A percentile compares a stretch with the other conserved stretches of the same genome.
These are phyloP conservation scores for Glossophaga mutica DNA, from an alignment of 2,797 vertebrate genomes.

Conservation along the genomic window DNA sequence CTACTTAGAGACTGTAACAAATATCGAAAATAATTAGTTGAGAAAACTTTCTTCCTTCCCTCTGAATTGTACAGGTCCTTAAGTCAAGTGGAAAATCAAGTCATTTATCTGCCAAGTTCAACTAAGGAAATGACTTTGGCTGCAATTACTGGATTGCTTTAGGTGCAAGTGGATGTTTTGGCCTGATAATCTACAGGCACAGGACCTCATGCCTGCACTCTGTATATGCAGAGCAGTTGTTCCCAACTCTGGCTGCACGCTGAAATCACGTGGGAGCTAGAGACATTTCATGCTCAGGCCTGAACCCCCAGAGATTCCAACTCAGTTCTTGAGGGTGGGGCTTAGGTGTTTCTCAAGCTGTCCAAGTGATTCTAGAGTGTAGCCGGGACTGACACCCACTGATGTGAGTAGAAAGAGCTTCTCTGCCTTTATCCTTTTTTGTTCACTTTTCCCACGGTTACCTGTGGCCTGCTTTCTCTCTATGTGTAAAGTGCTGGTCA, in stretches of 20 bases:
- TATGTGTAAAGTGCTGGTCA: background rate
- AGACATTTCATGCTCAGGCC: background rate
- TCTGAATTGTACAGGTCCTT: conserved; percentile 44
- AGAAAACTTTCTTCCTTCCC: background rate
- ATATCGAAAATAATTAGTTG: conserved; percentile 28
- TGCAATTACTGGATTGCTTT: background rate
- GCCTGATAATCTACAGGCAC: background rate
- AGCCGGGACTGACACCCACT: background rate
- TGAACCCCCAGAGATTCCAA: background rate
- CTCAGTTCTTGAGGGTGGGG: background rate
- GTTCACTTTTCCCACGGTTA: background rate
- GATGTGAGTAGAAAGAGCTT: background rate
- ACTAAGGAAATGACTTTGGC: conserved; percentile 24
- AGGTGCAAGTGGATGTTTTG: background rate
- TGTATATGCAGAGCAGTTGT: background rate
- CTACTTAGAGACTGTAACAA: conserved; percentile 20
- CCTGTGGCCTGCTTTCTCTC: background rate
- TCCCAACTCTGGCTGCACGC: background rate
- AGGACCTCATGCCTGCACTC: background rate
- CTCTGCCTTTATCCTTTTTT: background rate
- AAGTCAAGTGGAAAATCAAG: conserved; percentile 26
- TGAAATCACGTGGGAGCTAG: background rate
- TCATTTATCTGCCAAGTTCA: conserved; percentile 14
- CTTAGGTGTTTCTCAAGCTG: background rate
- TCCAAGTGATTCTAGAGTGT: background rate